These are phyloP conservation scores for Eudasyphora cyanicolor DNA, from an alignment of 2,888 invertebrate genomes.

Conservation along the genomic window DNA sequence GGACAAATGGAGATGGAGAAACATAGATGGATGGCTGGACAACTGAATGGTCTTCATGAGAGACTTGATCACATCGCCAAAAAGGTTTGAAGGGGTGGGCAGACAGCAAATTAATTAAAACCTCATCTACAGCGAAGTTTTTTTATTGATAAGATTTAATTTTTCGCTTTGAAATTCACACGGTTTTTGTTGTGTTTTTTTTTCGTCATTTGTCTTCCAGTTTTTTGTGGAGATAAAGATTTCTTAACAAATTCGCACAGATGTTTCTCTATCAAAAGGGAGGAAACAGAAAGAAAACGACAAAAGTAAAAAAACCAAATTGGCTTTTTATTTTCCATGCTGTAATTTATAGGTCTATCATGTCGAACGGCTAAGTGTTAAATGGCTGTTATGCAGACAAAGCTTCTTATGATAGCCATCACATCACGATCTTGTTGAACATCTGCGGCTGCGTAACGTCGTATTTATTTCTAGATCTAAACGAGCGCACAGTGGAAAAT, in stretches of 20 bases:
- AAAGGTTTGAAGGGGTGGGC: not conserved
- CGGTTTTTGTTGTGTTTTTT: conserved; percentile 27
- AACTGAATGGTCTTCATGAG: not conserved
- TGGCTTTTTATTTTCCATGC: not conserved
- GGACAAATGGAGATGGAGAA: no score
- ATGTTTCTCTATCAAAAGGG: not conserved
- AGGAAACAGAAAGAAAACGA: not conserved
- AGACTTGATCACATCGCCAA: not conserved
- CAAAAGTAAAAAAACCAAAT: not conserved
- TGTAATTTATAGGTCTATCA: conserved; percentile 22
- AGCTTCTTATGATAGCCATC: not conserved
- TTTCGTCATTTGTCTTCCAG: not conserved
- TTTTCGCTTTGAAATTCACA: conserved; percentile 42
- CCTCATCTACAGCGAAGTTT: conserved; percentile 14
- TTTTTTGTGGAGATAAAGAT: not conserved
- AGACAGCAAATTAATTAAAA: conserved; percentile 36
- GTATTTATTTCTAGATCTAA: not conserved
- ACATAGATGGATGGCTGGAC: not conserved
- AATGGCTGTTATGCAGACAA: not conserved
- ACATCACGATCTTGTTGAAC: not conserved
- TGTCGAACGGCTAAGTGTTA: conserved; percentile 2
- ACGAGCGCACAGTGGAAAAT: not conserved
- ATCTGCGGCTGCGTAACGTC: not conserved
- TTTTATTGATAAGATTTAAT: conserved; percentile 15
- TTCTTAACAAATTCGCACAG: conserved; percentile 17